Base-by-base conservation (phyloP, 2,797 vertebrate genomes). In the Enteromius fasciolatus region DNA sequence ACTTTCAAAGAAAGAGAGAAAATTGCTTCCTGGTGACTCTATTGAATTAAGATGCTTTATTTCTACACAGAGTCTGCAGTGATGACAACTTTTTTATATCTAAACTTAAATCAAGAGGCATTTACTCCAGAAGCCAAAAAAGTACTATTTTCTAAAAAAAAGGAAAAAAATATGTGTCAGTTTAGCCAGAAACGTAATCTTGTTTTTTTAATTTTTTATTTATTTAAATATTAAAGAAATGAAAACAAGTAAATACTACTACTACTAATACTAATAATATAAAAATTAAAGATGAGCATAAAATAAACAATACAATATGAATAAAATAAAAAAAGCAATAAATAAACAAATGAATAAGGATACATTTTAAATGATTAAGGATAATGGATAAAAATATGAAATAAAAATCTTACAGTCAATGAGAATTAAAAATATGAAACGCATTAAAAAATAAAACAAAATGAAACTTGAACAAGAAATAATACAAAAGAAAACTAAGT, bases 21-120 rank as follows among this genome's bases (percentile, higher is more conserved):
- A 84, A 87, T 84, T 31, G 72, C 39, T 84, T 84, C 83, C 86
- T 76, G 70, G 69, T 80, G 79, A 76, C 76, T 63, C 5, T 23
- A 44, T 73, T 64, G 59, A 80, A 64, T 83, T 85, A 85, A 87
- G 79, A 59, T 52, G 72, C 33, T 41, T 44, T 33, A 67, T 77
- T 82, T 69, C 64, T 70, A 41, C 33, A 54, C 68, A 28, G 23
- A 61, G 25, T 54, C 52, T 44, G 20, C 5, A 20, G 18, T 1
- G 63, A 39, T 11, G 33, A 66, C 5, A 11, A 1, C 18, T 18
- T 52, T 20, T 2, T 7, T 0, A 7, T 18, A 52, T 52, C 7
- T 4, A 33, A 36, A 39, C 9, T 15, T 41, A 44, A 25, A 44
- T 69, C 3, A 3, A 68, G 66, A 41, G 36, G 11, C 5, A 14